phyloP scores from a whole-genome alignment of 2,888 invertebrate species.

The Chrysolina americana region DNA sequence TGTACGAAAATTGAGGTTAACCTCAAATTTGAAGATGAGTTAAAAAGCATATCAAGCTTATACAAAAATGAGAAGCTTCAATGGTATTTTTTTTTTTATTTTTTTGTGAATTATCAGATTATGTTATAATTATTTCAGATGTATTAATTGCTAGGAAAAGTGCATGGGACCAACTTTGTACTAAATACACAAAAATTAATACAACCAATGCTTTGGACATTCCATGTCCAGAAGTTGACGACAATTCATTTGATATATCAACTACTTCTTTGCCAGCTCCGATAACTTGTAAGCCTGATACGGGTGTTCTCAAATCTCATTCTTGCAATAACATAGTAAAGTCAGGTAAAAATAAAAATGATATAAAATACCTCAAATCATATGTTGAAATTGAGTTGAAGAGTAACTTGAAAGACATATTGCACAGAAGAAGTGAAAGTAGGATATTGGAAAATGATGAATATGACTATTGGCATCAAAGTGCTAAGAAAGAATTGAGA shows the following conservation, averaged over 20 bases:
- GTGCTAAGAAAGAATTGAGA: conserved; percentile 33
- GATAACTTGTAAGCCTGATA: background rate
- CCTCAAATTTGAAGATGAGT: no score
- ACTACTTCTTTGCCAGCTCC: background rate
- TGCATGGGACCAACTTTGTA: background rate
- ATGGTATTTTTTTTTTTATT: background rate
- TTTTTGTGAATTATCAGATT: background rate
- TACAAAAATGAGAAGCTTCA: background rate
- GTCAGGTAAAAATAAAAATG: background rate
- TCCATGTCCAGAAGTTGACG: background rate
- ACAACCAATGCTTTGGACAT: background rate
- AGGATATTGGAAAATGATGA: conserved; percentile 34
- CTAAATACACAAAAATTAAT: background rate
- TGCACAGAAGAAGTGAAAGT: conserved; percentile 22
- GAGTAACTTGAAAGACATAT: conserved; percentile 27
- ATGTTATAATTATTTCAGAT: background rate
- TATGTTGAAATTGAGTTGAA: conserved; percentile 34
- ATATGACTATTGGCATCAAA: conserved; percentile 32
- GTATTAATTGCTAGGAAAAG: background rate
- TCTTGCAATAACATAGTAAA: background rate
- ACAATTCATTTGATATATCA: background rate
- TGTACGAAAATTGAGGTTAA: no score
- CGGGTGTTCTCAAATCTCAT: background rate
- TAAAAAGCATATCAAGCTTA: no score
- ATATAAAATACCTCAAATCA: conserved; percentile 33